Evolutionary conservation across 2,888 invertebrate species (phyloP).

Genomic region (Flexamia atlantica): DNA sequence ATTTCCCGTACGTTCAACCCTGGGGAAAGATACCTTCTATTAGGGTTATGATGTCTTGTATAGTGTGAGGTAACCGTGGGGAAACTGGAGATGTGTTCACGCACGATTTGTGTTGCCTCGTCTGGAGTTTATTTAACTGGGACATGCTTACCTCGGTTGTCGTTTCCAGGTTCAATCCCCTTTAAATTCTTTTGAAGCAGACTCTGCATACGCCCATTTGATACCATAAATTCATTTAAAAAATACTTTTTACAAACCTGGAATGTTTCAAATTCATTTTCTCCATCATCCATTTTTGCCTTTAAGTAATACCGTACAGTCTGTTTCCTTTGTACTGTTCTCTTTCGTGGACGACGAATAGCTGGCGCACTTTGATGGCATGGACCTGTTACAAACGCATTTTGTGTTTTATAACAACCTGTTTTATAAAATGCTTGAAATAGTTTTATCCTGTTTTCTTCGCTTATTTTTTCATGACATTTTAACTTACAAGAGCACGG

Average conservation of each 20-base stretch:
- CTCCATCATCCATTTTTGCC: not conserved
- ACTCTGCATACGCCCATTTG: constrained; percentile 7
- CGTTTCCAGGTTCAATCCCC: constrained; percentile 9
- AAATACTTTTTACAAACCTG: no score
- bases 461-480: constrained; percentile 20
- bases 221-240: not conserved
- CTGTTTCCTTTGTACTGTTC: not conserved
- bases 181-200: constrained; percentile 2
- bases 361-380: not conserved
- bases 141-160: constrained; percentile 31
- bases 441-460: not conserved
- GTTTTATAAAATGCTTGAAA: constrained; percentile 43
- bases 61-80: constrained; percentile 45
- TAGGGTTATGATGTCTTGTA: constrained; percentile 50
- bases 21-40: constrained; percentile 46
- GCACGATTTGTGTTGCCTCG: constrained; percentile 32
- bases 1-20: no score
- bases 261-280: no score
- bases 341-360: constrained; percentile 8
- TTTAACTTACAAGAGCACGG: constrained; percentile 22
- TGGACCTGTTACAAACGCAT: not conserved
- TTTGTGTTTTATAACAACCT: not conserved
- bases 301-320: not conserved
- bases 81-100: constrained; percentile 44
- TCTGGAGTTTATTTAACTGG: constrained; percentile 44